Conservation (phyloP, 2,113 vertebrate species). For the Neolamprologus cancellatus region DNA sequence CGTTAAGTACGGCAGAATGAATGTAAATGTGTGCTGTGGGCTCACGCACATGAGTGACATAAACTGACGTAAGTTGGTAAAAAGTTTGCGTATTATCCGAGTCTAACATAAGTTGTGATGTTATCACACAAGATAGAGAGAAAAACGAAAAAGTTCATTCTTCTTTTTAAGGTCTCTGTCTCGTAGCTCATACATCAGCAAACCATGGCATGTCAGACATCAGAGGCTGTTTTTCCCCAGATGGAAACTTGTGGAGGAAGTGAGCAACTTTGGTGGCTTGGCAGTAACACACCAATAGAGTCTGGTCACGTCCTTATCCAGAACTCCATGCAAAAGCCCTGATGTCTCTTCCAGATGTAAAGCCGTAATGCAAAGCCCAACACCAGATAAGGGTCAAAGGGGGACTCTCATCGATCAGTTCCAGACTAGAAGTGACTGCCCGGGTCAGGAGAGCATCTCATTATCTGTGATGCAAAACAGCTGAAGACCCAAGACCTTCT, state of each 20-base stretch:
- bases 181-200: constrained; percentile 47
- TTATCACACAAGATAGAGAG: constrained; percentile 16
- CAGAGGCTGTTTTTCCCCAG: constrained; percentile 29
- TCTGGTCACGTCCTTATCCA: constrained; percentile 62
- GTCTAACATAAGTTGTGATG: background rate
- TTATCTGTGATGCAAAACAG: constrained; percentile 61
- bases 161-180: constrained; percentile 23
- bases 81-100: background rate
- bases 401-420: constrained; percentile 56
- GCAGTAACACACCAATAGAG: constrained; percentile 51
- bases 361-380: constrained; percentile 32
- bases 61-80: background rate
- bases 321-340: constrained; percentile 27
- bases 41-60: background rate
- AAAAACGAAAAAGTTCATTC: constrained; percentile 14
- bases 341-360: constrained; percentile 68
- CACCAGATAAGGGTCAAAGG: constrained; percentile 62
- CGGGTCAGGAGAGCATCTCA: constrained; percentile 46
- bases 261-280: constrained; percentile 64
- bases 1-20: background rate
- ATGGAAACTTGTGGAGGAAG: constrained; percentile 64
- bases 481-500: constrained; percentile 30
- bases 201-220: constrained; percentile 50
- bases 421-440: constrained; percentile 45
- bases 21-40: background rate